These are phyloP conservation scores for Laspeyria flexula DNA, from an alignment of 2,888 invertebrate species.

Conservation along the genomic window DNA sequence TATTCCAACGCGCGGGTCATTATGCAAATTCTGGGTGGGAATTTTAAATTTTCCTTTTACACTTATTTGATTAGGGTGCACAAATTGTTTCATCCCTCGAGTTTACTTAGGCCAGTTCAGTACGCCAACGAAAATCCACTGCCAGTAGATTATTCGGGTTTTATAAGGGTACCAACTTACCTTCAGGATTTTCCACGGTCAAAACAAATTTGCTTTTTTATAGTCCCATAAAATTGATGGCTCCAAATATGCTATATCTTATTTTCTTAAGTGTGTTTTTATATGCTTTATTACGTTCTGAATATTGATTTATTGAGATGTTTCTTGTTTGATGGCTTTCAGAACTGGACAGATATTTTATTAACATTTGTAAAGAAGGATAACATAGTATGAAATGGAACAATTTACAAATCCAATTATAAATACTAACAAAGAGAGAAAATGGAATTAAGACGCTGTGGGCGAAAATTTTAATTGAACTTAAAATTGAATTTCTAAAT, in stretches of 20 bases:
- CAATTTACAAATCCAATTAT: neutral
- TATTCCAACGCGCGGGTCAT: constrained; percentile 56
- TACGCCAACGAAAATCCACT: constrained; percentile 46
- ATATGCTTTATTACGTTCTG: constrained; percentile 35
- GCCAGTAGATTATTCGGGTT: constrained; percentile 50
- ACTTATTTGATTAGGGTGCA: constrained; percentile 76
- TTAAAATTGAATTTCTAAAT: constrained; percentile 1
- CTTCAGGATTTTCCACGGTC: constrained; percentile 43
- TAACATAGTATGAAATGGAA: neutral
- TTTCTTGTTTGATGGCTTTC: constrained; percentile 27
- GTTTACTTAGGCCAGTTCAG: constrained; percentile 59
- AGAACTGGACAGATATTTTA: constrained; percentile 11
- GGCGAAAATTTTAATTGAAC: neutral
- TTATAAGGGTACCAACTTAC: constrained; percentile 44
- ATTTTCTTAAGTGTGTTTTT: constrained; percentile 39
- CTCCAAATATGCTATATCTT: constrained; percentile 35
- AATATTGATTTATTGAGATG: constrained; percentile 41
- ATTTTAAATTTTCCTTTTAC: constrained; percentile 71
- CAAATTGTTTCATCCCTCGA: constrained; percentile 71
- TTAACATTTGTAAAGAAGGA: neutral
- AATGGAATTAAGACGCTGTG: neutral
- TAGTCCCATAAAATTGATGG: constrained; percentile 38
- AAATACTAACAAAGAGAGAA: neutral
- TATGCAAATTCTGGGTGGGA: constrained; percentile 69
- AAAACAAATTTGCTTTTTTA: constrained; percentile 45